Conservation (phyloP, 2,888 invertebrate genomes). For the Molorchus minor region DNA sequence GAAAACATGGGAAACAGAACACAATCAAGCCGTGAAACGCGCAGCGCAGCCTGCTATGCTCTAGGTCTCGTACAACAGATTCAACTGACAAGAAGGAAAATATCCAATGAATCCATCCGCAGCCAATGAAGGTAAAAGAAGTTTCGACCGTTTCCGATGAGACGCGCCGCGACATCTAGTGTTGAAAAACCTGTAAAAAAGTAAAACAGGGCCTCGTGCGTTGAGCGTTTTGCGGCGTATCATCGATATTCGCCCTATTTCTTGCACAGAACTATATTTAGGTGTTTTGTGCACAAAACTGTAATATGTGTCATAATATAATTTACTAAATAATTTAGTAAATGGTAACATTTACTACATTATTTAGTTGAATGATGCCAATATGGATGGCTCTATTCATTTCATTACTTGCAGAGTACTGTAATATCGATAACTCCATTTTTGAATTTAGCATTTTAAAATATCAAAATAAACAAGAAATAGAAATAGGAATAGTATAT, state of each 20-base stretch:
- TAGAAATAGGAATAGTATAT: too few species aligned
- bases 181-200: not conserved
- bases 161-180: not conserved
- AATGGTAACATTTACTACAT: too few species aligned
- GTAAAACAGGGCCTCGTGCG: not conserved
- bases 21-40: slow-evolving; percentile 57
- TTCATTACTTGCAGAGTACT: too few species aligned
- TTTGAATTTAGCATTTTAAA: too few species aligned
- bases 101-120: not conserved
- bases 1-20: slow-evolving; percentile 52
- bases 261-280: not conserved
- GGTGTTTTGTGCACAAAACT: not conserved
- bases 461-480: too few species aligned
- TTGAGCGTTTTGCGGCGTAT: not conserved
- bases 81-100: slow-evolving; percentile 31
- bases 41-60: slow-evolving; percentile 57
- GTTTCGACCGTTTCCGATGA: not conserved
- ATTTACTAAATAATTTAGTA: too few species aligned
- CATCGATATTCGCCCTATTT: not conserved
- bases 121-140: not conserved
- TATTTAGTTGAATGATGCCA: too few species aligned
- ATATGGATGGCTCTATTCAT: too few species aligned
- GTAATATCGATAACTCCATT: too few species aligned
- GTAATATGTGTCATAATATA: not conserved
- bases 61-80: slow-evolving; percentile 51